Base-by-base conservation (phyloP, 2,113 vertebrate species). In the Conger conger region DNA sequence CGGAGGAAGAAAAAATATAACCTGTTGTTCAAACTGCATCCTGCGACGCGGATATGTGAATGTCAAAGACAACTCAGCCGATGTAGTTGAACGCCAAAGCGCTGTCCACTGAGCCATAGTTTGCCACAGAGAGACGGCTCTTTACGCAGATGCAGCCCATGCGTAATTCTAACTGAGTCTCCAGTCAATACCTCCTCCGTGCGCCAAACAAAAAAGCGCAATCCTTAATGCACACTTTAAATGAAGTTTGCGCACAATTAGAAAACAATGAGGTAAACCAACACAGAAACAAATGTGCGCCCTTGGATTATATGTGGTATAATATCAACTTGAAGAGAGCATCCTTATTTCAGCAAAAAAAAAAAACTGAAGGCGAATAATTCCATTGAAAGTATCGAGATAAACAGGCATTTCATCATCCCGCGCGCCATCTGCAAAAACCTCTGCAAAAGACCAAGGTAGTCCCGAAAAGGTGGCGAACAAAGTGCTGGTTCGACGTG, bases 401-500 rank as follows among this genome's bases (percentile, higher is more conserved):
- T 45, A 80, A 45, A 80, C 13, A 68, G 7, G 50, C 60, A 63
- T 81, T 42, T 57, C 54, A 76, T 80, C 42, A 80, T 87, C 88
- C 83, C 54, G 86, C 35, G 35, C 54, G 38, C 79, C 81, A 81
- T 63, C 77, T 27, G 20, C 82, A 82, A 82, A 82, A 82, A 84
- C 60, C 63, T 76, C 17, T 17, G 78, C 68, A 50, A 60, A 79
- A 83, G 35, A 83, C 36, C 57, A 63, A 16, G 80, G 89, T 90
- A 92, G 84, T 92, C 92, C 93, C 17, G 33, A 80, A 79, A 84
- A 84, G 60, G 77, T 42, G 38, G 78, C 35, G 27, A 42, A 20
- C 18, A 87, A 60, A 79, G 81, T 18, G 80, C 83, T 63, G 89
- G 82, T 68, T 85, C 79, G 84, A 85, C 89, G 85, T 86, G 68